Conservation (phyloP, 2,797 vertebrate genomes). For the Pangasius mekongensis region DNA sequence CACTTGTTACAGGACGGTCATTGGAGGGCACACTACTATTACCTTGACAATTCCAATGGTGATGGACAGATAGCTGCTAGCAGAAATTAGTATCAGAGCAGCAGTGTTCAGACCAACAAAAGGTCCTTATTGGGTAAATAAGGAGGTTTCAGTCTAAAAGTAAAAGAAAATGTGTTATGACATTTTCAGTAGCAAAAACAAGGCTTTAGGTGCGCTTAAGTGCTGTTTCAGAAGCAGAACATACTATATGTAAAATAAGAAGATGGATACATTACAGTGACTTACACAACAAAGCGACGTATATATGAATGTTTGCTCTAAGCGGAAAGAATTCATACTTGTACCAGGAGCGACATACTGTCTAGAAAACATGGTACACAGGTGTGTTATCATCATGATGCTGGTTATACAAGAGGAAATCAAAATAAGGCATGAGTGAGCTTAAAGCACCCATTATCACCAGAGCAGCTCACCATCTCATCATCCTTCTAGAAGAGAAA, state of each 20-base stretch:
- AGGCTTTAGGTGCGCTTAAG: constrained; percentile 5
- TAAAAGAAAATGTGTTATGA: not conserved
- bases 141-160: not conserved
- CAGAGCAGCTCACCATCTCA: constrained; percentile 22
- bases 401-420: constrained; percentile 48
- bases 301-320: not conserved
- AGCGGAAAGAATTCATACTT: not conserved
- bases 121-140: not conserved
- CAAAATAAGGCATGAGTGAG: constrained; percentile 58
- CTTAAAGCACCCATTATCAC: constrained; percentile 53
- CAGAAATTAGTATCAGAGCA: not conserved
- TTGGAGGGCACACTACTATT: not conserved
- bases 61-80: not conserved
- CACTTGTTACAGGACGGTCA: not conserved
- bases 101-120: not conserved
- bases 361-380: constrained; percentile 27
- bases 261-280: constrained; percentile 9
- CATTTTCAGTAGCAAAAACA: not conserved
- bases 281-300: not conserved
- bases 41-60: not conserved
- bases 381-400: constrained; percentile 31
- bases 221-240: constrained; percentile 3
- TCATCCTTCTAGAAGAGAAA: constrained; percentile 20
- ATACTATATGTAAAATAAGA: constrained; percentile 5
- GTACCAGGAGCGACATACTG: not conserved